Evolutionary conservation across 2,113 vertebrate species (phyloP).

Genomic region (Vanacampus margaritifer): DNA sequence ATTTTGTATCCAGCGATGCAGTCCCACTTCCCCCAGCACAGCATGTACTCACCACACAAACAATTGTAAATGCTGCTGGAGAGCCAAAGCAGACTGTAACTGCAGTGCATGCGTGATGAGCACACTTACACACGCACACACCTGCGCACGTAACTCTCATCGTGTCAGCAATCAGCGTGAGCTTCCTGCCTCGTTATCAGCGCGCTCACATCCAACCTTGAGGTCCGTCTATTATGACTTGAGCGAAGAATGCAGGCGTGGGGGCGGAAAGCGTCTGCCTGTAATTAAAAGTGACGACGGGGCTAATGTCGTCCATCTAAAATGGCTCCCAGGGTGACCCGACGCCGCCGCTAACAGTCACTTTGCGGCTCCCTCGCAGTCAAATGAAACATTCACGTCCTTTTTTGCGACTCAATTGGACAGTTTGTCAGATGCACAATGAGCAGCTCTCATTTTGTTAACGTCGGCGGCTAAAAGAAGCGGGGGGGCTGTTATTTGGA

Average conservation of each 20-base stretch:
- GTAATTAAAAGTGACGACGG: conserved; percentile 57
- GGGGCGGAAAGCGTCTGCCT: conserved; percentile 17
- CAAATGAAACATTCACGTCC: not conserved
- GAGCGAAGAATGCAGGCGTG: conserved; percentile 5
- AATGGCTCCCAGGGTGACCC: conserved; percentile 45
- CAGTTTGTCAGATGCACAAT: not conserved
- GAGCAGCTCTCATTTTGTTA: not conserved
- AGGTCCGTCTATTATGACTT: conserved; percentile 20
- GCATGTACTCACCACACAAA: not conserved
- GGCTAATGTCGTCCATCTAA: conserved; percentile 53
- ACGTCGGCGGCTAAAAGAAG: too few relatives aligned
- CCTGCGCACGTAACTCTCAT: not conserved
- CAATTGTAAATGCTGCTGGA: not conserved
- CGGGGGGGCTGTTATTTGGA: too few relatives aligned
- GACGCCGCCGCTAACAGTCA: conserved; percentile 43
- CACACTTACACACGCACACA: not conserved
- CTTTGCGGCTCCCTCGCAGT: conserved; percentile 7
- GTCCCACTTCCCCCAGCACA: not conserved
- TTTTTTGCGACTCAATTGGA: not conserved
- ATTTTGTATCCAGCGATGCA: not conserved
- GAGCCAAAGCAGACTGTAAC: not conserved
- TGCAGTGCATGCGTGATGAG: not conserved
- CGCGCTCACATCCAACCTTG: conserved; percentile 1
- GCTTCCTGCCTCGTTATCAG: conserved; percentile 39
- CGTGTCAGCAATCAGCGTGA: not conserved